phyloP scores from a whole-genome alignment of 1,140 invertebrate genomes.

The Pantala flavescens region DNA sequence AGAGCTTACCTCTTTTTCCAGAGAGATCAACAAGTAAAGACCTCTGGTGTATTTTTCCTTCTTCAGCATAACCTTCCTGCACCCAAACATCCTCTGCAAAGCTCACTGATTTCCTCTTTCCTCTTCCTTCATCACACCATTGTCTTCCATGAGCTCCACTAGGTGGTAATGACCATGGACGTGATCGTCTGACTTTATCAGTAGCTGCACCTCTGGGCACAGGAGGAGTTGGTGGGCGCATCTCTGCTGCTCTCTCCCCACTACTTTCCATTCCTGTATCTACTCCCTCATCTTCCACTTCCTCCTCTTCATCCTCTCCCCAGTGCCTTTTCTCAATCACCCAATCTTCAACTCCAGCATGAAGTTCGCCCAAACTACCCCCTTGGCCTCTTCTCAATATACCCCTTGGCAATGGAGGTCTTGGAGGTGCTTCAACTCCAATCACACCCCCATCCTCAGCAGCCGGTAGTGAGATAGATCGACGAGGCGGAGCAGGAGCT shows the following conservation, averaged over 20 bases:
- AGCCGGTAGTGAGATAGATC: constrained; percentile 49
- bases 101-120: constrained; percentile 51
- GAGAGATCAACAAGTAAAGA: background rate
- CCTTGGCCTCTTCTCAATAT: constrained; percentile 44
- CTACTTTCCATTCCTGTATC: constrained; percentile 32
- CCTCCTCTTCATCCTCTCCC: constrained; percentile 18
- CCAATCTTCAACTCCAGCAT: background rate
- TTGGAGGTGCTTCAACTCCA: constrained; percentile 46
- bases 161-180: constrained; percentile 46
- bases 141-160: constrained; percentile 43
- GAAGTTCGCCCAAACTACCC: constrained; percentile 11
- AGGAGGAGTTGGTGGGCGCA: constrained; percentile 40
- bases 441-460: constrained; percentile 37
- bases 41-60: background rate
- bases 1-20: background rate
- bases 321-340: background rate
- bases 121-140: constrained; percentile 28
- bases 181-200: constrained; percentile 30
- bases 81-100: constrained; percentile 44
- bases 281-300: constrained; percentile 42
- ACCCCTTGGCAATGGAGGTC: constrained; percentile 57
- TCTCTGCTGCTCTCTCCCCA: background rate
- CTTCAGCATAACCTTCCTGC: constrained; percentile 17
- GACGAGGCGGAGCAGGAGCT: constrained; percentile 46
- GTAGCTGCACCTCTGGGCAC: constrained; percentile 18